Evolutionary conservation across 2,888 invertebrate genomes (phyloP).

Genomic region (Hydropsyche betteni): DNA sequence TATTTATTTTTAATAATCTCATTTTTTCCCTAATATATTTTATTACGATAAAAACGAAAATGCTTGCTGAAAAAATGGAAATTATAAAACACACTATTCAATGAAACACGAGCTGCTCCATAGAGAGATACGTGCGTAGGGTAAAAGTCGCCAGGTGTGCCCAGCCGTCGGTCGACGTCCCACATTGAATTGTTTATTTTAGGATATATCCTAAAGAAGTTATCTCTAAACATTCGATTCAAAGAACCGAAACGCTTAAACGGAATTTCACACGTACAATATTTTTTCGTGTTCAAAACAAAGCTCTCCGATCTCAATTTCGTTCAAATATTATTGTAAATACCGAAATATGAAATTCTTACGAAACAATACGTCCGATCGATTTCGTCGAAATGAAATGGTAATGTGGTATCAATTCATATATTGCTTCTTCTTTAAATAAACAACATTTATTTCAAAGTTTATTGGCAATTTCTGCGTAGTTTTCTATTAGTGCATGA

Average conservation of each 20-base stretch:
- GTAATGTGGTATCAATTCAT: too few relatives aligned
- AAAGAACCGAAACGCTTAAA: conserved; percentile 4
- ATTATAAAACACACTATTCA: background rate
- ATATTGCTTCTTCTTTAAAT: too few relatives aligned
- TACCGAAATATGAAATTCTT: too few relatives aligned
- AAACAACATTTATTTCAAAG: too few relatives aligned
- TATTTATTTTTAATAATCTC: background rate
- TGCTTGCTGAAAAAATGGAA: background rate
- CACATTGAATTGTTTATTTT: conserved; percentile 49
- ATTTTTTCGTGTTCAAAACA: too few relatives aligned
- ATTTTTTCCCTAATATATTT: background rate
- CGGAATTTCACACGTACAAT: conserved; percentile 1
- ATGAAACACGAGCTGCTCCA: conserved; percentile 5
- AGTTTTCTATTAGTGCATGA: too few relatives aligned
- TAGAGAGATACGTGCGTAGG: conserved; percentile 16
- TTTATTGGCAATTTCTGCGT: too few relatives aligned
- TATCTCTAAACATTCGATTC: conserved; percentile 35
- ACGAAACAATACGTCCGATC: too few relatives aligned
- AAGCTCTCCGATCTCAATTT: too few relatives aligned
- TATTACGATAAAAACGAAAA: too few relatives aligned
- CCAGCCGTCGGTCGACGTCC: conserved; percentile 43
- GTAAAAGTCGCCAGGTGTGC: conserved; percentile 40
- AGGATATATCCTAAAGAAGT: conserved; percentile 43
- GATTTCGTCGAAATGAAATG: too few relatives aligned
- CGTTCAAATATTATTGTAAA: too few relatives aligned